Evolutionary conservation across 2,113 vertebrate genomes (phyloP).

Genomic region (Brachyistius frenatus): DNA sequence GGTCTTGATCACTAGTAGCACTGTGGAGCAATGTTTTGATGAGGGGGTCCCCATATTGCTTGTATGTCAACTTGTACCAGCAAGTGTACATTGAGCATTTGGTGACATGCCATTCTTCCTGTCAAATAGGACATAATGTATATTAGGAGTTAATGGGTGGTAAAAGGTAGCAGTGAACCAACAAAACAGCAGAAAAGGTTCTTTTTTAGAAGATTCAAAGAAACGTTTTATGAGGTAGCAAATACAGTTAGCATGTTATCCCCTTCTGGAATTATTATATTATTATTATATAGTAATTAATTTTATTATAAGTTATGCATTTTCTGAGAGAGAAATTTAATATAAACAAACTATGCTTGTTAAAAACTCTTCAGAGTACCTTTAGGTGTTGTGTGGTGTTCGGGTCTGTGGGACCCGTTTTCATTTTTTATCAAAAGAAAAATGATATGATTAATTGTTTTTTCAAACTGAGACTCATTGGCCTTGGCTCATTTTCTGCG

Average conservation of each 20-base stretch:
- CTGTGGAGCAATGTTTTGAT: neutral
- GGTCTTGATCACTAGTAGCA: too few species aligned
- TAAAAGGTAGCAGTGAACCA: slow-evolving; percentile 12
- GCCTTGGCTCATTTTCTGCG: too few species aligned
- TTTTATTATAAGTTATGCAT: neutral
- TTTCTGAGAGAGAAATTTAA: slow-evolving; percentile 1
- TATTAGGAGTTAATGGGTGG: slow-evolving; percentile 19
- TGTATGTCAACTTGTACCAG: neutral
- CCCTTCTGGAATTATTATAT: neutral
- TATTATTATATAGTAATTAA: too few species aligned
- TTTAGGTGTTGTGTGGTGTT: too few species aligned
- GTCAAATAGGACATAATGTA: neutral
- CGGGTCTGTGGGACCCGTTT: too few species aligned
- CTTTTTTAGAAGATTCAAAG: neutral
- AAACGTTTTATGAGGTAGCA: slow-evolving; percentile 4
- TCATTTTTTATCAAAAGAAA: too few species aligned
- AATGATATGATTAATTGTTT: too few species aligned
- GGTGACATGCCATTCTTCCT: neutral
- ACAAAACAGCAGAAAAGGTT: slow-evolving; percentile 11
- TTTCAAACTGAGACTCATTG: too few species aligned
- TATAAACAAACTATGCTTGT: neutral
- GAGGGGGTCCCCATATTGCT: neutral
- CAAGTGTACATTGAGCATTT: too few species aligned
- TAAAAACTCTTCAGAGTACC: neutral
- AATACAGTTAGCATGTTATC: slow-evolving; percentile 9